A percentile compares a stretch with the other conserved stretches of the same genome.
These are phyloP conservation scores for Cylas formicarius DNA, from an alignment of 1,140 invertebrate genomes.

Conservation along the genomic window DNA sequence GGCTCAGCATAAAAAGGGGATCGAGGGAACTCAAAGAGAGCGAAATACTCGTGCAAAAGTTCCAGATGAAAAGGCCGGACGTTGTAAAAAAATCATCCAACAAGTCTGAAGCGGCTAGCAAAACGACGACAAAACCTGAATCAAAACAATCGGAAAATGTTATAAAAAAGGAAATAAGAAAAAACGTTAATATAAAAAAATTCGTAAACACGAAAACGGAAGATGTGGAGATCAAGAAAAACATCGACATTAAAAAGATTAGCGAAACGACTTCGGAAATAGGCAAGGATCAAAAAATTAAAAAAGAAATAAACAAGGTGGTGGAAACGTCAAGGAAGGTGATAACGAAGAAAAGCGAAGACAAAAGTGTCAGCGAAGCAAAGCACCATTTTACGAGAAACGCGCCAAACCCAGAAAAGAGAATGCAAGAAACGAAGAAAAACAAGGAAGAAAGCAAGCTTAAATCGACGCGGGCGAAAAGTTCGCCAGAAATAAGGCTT, in stretches of 20 bases:
- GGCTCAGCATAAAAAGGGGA: slow-evolving; percentile 6
- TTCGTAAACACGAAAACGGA: slow-evolving; percentile 16
- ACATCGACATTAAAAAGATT: slow-evolving; percentile 14
- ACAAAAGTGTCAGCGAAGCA: slow-evolving; percentile 6
- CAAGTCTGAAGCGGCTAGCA: too few relatives aligned
- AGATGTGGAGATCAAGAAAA: slow-evolving; percentile 16
- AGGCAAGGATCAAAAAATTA: slow-evolving; percentile 10
- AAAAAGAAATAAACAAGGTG: slow-evolving; percentile 6
- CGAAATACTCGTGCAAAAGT: slow-evolving; percentile 1
- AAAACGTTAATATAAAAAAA: slow-evolving; percentile 16
- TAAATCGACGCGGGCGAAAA: not conserved
- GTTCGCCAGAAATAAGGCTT: slow-evolving; percentile 2
- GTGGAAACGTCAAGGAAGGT: slow-evolving; percentile 2
- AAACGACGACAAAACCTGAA: too few relatives aligned
- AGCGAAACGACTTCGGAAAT: slow-evolving; percentile 18
- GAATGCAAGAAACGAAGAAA: not conserved
- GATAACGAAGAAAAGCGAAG: slow-evolving; percentile 7
- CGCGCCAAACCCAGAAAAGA: not conserved
- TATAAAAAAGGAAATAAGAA: slow-evolving; percentile 17
- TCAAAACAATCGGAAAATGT: too few relatives aligned
- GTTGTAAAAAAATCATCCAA: too few relatives aligned
- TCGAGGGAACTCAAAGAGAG: not conserved
- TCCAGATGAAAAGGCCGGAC: slow-evolving; percentile 1
- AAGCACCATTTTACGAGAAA: not conserved
- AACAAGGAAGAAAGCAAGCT: not conserved